Conservation (phyloP, 2,797 vertebrate species). For the Etheostoma perlongum region DNA sequence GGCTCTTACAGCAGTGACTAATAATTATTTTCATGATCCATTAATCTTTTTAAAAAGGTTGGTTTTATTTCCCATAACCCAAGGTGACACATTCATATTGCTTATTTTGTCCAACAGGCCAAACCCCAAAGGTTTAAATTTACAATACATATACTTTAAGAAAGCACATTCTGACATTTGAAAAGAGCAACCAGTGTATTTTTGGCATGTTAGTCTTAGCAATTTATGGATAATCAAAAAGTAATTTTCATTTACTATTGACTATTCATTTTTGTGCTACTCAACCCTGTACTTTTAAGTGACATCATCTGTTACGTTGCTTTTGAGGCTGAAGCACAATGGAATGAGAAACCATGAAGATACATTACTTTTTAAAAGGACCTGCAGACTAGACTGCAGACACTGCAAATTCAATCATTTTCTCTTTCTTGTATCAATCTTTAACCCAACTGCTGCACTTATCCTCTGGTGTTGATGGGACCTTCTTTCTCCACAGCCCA, state of each 20-base stretch:
- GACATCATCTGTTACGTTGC: not conserved
- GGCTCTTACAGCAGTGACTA: not conserved
- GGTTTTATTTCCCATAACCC: not conserved
- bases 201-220: not conserved
- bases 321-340: not conserved
- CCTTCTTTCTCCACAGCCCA: not conserved
- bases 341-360: constrained; percentile 1
- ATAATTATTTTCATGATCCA: not conserved
- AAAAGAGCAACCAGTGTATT: not conserved
- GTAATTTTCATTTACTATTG: not conserved
- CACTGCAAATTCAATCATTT: constrained; percentile 16
- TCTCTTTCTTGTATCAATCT: not conserved
- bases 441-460: constrained; percentile 10
- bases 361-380: constrained; percentile 8
- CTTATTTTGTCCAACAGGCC: not conserved
- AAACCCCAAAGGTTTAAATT: not conserved
- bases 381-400: constrained; percentile 13
- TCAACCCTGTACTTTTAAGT: not conserved
- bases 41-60: constrained; percentile 6
- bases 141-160: not conserved
- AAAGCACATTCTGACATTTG: not conserved
- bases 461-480: not conserved
- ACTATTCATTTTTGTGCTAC: not conserved
- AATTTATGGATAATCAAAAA: not conserved
- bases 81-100: not conserved